Evolutionary conservation across 1,140 invertebrate species (phyloP), one percentile per base, ranked within the genome.

Genomic region (Bombus terrestris): DNA sequence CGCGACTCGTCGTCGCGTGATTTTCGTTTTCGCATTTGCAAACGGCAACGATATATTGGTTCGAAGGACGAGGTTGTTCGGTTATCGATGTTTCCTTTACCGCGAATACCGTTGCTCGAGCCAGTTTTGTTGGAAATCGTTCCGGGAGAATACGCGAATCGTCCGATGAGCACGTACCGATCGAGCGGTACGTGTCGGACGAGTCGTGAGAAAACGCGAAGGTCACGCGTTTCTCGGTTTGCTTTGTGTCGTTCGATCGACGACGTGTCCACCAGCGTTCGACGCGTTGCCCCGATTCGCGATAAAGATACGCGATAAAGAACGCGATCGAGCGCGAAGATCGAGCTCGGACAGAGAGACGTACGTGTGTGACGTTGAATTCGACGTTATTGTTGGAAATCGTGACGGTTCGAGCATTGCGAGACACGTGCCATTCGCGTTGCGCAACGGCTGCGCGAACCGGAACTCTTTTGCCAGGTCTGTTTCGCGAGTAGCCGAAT

Each of bases 131-230:
- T n/a, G 76, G 41, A 57, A 64, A 66, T 69, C 62, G 69, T 81
- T 81, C 68, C 83, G 68, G 68, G 57, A 79, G 39, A 85, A 62
- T 37, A 53, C 64, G 39, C 68, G 39, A 80, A 80, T 71, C 75
- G 83, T 73, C 4, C 9, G 41, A 9, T 9, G 83, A 73, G 76
- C 83, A 85, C 83, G 83, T 85, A 85, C 68, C 76, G 77, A 85
- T 80, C 68, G 66, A 37, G 62, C 32, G 32, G 83, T 85, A 85
- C 83, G 83, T 85, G 83, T 85, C 77, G 53, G 39, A 6, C 32
- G 77, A 72, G 68, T 25, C 57, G 57, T 35, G 83, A 62, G 22
- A 57, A 73, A 80, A n/a, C 68, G 32, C 22, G 28, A 85, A 85
- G 83, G 83, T n/a, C 77, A 41, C 76, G 83, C 76, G 68, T 37